A percentile compares a stretch with the other conserved stretches of the same genome.
Conservation (phyloP, 2,888 invertebrate genomes). For the Melikaiella ostensackeni region DNA sequence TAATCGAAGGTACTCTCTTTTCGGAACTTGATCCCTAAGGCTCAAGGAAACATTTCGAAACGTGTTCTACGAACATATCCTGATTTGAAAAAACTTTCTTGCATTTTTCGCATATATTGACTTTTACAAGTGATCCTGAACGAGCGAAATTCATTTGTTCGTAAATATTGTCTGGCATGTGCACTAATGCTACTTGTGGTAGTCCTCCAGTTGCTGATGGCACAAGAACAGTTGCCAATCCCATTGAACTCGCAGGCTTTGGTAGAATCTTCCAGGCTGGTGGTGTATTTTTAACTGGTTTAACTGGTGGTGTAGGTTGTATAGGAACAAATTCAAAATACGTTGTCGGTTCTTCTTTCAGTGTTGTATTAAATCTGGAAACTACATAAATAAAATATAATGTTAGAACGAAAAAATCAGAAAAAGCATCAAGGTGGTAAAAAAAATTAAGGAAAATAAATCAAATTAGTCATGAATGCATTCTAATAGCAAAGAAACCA, state of each 20-base stretch:
- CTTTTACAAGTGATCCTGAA: not conserved
- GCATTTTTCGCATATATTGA: slow-evolving; percentile 12
- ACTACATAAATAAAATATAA: not conserved
- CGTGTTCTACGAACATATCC: not conserved
- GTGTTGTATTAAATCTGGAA: not conserved
- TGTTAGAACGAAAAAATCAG: not conserved
- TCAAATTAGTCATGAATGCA: not conserved
- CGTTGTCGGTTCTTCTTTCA: not conserved
- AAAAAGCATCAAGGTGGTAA: not conserved
- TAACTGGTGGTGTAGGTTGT: not conserved
- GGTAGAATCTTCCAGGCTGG: slow-evolving; percentile 12
- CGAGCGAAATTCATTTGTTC: not conserved
- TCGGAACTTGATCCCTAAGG: too few relatives aligned
- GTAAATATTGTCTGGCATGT: slow-evolving; percentile 1
- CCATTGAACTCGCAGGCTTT: not conserved
- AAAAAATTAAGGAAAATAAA: not conserved
- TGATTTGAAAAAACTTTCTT: slow-evolving; percentile 7
- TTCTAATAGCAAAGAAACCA: not conserved
- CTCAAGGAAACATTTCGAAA: slow-evolving; percentile 5
- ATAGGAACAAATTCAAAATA: not conserved
- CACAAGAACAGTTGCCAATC: slow-evolving; percentile 10
- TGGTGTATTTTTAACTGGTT: not conserved
- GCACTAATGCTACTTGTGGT: not conserved
- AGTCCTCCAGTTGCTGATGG: slow-evolving; percentile 9
- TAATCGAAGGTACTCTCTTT: too few relatives aligned